phyloP scores from a whole-genome alignment of 2,113 vertebrate genomes.

The Astur gentilis region DNA sequence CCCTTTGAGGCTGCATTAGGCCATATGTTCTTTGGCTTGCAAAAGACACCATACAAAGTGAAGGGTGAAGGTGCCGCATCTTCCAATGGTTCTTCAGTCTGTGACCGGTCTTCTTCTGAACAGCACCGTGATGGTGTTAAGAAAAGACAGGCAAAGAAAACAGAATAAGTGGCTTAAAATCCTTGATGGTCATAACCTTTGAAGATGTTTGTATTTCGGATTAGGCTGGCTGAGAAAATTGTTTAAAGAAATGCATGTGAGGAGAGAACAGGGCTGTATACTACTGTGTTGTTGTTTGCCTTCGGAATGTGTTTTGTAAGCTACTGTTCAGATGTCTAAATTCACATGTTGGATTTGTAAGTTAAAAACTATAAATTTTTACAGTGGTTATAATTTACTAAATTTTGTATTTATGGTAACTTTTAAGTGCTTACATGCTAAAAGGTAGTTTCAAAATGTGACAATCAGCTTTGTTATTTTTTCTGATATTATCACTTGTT shows the following conservation, averaged over 20 bases:
- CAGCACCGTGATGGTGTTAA: not conserved
- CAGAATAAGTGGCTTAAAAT: constrained; percentile 38
- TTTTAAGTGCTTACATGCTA: not conserved
- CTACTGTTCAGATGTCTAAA: constrained; percentile 19
- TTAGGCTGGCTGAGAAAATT: constrained; percentile 46
- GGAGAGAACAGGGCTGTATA: not conserved
- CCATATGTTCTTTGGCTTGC: constrained; percentile 77
- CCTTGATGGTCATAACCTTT: not conserved
- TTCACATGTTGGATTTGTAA: constrained; percentile 43
- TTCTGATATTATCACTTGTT: not conserved
- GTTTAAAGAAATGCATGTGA: constrained; percentile 8
- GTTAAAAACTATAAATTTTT: constrained; percentile 14
- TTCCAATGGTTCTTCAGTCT: constrained; percentile 47
- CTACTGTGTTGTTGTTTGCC: not conserved
- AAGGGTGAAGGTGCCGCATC: constrained; percentile 47
- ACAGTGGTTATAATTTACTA: constrained; percentile 37
- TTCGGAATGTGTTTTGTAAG: constrained; percentile 8
- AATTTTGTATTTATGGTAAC: constrained; percentile 51
- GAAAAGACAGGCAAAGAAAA: constrained; percentile 71
- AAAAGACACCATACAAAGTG: constrained; percentile 54
- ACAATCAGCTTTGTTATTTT: not conserved
- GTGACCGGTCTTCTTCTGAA: not conserved
- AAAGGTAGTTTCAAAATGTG: constrained; percentile 3
- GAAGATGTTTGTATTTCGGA: constrained; percentile 27
- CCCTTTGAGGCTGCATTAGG: constrained; percentile 77